Evolutionary conservation across 2,113 vertebrate species (phyloP).

Genomic region (Eclectus roratus): DNA sequence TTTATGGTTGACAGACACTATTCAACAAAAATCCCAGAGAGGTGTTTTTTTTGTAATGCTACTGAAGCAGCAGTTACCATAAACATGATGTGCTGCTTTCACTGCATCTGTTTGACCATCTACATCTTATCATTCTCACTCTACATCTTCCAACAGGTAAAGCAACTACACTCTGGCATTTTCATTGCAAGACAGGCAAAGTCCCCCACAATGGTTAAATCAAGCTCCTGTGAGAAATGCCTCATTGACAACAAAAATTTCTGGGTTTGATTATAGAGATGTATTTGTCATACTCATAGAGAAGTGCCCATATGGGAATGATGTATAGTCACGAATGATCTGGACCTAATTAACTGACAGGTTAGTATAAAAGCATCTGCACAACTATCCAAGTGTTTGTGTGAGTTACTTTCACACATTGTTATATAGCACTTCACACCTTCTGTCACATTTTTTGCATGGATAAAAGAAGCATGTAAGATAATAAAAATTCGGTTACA

Average conservation of each 20-base stretch:
- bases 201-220: neutral
- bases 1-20: neutral
- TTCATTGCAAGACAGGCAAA: neutral
- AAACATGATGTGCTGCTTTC: neutral
- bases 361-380: neutral
- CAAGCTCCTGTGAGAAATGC: neutral
- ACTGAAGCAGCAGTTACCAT: neutral
- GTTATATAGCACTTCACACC: neutral
- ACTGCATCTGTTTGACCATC: neutral
- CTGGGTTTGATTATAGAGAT: conserved; percentile 21
- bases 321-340: conserved; percentile 8
- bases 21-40: neutral
- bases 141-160: neutral
- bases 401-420: neutral
- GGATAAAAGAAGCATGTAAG: neutral
- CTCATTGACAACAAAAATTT: neutral
- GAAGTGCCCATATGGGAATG: neutral
- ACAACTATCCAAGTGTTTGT: neutral
- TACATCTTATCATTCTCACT: neutral
- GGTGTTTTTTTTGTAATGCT: accelerated
- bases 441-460: neutral
- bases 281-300: neutral
- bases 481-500: neutral
- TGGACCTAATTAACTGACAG: neutral
- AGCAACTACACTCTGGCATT: neutral